phyloP scores from a whole-genome alignment of 2,113 vertebrate genomes.

The Heliornis fulica region DNA sequence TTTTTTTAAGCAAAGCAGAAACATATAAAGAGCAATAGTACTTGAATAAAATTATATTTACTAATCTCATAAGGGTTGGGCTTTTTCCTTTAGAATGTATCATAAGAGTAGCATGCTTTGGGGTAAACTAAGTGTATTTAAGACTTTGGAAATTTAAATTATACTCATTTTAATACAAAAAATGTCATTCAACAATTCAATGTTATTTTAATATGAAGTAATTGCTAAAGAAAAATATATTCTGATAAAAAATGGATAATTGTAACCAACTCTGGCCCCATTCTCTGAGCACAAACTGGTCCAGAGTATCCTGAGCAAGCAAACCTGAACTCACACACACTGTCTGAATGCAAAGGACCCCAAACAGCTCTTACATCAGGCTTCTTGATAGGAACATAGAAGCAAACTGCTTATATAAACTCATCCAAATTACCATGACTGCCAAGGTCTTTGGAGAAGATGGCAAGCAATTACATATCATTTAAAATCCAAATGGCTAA shows the following conservation, averaged over 20 bases:
- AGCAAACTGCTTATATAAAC: not conserved
- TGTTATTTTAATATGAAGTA: not conserved
- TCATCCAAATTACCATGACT: not conserved
- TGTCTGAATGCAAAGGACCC: not conserved
- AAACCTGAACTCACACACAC: not conserved
- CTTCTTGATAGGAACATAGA: not conserved
- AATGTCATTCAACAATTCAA: too few relatives aligned
- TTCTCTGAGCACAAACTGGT: not conserved
- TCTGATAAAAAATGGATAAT: not conserved
- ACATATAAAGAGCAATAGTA: not conserved
- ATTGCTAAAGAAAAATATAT: not conserved
- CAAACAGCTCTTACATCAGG: not conserved
- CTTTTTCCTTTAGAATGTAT: not conserved
- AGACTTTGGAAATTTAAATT: not conserved
- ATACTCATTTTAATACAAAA: not conserved
- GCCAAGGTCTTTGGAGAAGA: not conserved
- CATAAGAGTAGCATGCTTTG: not conserved
- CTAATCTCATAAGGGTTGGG: not conserved
- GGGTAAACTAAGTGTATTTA: not conserved
- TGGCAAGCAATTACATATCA: not conserved
- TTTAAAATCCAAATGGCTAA: not conserved
- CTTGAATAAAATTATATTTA: not conserved
- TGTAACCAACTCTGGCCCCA: not conserved
- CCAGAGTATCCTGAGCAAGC: not conserved
- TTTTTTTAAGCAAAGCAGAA: not conserved